Evolutionary conservation across 2,888 invertebrate genomes (phyloP).

Genomic region (Desoria tigrina): DNA sequence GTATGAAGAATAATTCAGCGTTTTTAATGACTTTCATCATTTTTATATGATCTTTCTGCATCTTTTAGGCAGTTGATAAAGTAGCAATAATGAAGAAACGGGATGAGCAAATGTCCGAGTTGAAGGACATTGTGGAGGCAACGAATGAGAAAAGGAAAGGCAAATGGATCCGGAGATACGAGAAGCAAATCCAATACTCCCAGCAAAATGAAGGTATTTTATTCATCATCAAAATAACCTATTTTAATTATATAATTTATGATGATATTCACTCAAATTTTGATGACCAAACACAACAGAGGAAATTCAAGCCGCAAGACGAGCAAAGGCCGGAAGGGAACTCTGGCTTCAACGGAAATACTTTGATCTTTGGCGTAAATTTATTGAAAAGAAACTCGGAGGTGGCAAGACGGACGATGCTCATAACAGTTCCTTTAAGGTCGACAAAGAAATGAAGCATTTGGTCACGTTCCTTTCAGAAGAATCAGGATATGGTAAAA

Average conservation of each 20-base stretch:
- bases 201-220: constrained; percentile 22
- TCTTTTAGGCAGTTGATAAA: neutral
- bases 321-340: constrained; percentile 8
- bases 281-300: too few species aligned
- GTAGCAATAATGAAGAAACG: neutral
- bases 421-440: constrained; percentile 16
- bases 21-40: too few species aligned
- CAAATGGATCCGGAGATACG: constrained; percentile 23
- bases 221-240: too few species aligned
- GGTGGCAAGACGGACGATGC: neutral
- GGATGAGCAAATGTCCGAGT: constrained; percentile 21
- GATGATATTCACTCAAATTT: too few species aligned
- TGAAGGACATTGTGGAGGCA: constrained; percentile 24
- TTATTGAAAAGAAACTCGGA: neutral
- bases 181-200: constrained; percentile 10
- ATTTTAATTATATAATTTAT: too few species aligned
- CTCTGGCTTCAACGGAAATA: constrained; percentile 23
- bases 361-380: constrained; percentile 27
- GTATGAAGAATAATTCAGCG: too few species aligned
- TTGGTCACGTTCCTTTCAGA: neutral
- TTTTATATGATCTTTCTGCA: too few species aligned
- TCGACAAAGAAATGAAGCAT: constrained; percentile 13
- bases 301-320: neutral
- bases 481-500: constrained; percentile 17
- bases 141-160: constrained; percentile 7